phyloP scores from a whole-genome alignment of 2,113 vertebrate species.

The Platanista minor region DNA sequence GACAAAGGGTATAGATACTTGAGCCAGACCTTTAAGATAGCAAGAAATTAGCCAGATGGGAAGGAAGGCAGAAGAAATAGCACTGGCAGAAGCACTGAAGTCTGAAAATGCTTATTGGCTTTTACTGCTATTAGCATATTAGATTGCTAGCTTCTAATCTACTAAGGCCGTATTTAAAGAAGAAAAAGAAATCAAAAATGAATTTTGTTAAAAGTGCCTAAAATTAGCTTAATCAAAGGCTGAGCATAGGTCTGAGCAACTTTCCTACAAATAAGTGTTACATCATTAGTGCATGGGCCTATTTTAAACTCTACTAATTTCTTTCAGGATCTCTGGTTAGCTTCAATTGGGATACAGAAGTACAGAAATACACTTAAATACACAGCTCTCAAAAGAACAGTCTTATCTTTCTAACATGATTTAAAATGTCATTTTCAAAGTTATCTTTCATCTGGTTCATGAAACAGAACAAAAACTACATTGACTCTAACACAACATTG shows the following conservation, averaged over 20 bases:
- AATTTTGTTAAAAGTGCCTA: not conserved
- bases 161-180: not conserved
- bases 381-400: not conserved
- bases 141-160: not conserved
- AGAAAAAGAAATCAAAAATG: not conserved
- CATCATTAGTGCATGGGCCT: not conserved
- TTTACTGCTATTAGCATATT: not conserved
- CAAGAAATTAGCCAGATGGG: not conserved
- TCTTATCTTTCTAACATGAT: not conserved
- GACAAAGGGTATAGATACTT: not conserved
- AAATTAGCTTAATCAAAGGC: conserved; percentile 9
- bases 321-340: not conserved
- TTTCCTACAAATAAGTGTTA: not conserved
- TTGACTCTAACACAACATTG: not conserved
- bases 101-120: not conserved
- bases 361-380: not conserved
- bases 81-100: not conserved
- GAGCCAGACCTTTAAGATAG: not conserved
- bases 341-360: not conserved
- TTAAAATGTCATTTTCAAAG: conserved; percentile 40
- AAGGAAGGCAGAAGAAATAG: conserved; percentile 12
- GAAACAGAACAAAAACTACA: conserved; percentile 21
- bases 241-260: not conserved
- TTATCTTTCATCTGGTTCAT: not conserved
- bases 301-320: not conserved